These are phyloP conservation scores for Mormoops blainvillei DNA, from an alignment of 2,113 vertebrate species.

Conservation along the genomic window DNA sequence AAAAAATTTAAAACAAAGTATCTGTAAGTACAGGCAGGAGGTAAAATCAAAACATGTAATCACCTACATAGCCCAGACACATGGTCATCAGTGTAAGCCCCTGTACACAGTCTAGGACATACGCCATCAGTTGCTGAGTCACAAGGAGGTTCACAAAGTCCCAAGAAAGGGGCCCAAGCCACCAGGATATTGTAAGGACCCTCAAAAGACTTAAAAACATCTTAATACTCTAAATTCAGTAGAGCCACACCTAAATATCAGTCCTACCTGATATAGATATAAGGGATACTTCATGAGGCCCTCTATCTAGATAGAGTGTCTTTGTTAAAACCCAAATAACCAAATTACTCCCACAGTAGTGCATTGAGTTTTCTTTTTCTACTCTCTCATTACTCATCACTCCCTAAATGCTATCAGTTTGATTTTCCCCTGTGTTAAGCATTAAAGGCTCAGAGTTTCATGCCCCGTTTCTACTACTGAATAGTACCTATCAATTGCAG, in stretches of 20 bases:
- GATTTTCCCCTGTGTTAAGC: neutral
- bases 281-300: neutral
- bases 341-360: neutral
- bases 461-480: neutral
- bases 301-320: too few species aligned
- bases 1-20: neutral
- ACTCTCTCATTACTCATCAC: neutral
- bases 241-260: neutral
- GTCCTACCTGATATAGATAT: neutral
- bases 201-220: neutral
- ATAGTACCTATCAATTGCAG: neutral
- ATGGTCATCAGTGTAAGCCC: neutral
- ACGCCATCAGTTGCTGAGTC: neutral
- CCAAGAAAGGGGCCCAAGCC: neutral
- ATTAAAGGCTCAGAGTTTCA: neutral
- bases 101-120: neutral
- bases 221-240: neutral
- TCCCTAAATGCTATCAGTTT: neutral
- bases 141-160: neutral
- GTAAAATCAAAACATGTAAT: neutral
- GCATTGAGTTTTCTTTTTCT: neutral
- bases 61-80: neutral
- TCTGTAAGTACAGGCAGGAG: neutral
- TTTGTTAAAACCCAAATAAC: neutral
- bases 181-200: neutral